Percentiles rank a stretch among this genome's conserved stretches.
Evolutionary conservation across 2,113 vertebrate genomes (phyloP).

Genomic region (Centropus bengalensis): DNA sequence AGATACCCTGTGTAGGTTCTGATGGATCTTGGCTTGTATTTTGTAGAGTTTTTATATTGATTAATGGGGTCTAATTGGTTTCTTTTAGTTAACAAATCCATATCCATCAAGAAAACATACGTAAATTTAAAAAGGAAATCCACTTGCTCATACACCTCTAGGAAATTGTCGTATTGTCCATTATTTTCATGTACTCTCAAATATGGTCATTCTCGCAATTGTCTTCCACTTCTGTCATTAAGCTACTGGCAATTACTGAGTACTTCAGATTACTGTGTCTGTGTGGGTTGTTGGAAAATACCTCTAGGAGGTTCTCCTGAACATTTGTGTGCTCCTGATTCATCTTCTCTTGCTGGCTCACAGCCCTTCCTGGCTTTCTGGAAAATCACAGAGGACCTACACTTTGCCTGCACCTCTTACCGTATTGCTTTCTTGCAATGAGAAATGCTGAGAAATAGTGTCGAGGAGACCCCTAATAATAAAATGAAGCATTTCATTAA

Average conservation of each 20-base stretch:
- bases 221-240: not conserved
- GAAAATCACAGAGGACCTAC: not conserved
- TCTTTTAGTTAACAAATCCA: not conserved
- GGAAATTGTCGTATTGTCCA: not conserved
- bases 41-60: not conserved
- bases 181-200: not conserved
- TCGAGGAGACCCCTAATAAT: not conserved
- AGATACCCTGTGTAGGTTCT: not conserved
- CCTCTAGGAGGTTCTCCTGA: not conserved
- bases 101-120: not conserved
- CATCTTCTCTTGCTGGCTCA: not conserved
- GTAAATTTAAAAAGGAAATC: not conserved
- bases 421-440: not conserved
- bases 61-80: not conserved
- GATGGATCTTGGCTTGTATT: not conserved
- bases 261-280: not conserved
- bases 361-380: not conserved
- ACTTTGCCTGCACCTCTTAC: not conserved
- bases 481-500: not conserved
- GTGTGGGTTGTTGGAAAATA: not conserved
- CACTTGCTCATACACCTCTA: not conserved
- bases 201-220: not conserved
- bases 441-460: not conserved
- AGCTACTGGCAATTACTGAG: not conserved
- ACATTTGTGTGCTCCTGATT: not conserved